phyloP scores from a whole-genome alignment of 2,888 invertebrate species.

The Anorthoa munda region DNA sequence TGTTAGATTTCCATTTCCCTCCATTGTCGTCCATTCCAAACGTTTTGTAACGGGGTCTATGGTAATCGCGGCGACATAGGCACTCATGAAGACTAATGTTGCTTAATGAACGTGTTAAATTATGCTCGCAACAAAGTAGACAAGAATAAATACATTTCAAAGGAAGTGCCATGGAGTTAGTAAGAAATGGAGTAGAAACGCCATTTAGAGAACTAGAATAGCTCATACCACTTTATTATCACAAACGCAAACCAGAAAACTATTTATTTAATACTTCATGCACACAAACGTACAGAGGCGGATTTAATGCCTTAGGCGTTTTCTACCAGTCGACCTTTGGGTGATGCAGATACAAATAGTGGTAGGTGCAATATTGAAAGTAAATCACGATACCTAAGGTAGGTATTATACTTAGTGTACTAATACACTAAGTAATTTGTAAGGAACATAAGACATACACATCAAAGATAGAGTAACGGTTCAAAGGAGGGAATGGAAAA shows the following conservation, averaged over 20 bases:
- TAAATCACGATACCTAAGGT: no score
- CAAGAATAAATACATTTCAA: constrained; percentile 61
- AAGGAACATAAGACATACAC: no score
- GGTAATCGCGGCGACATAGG: constrained; percentile 51
- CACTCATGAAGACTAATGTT: constrained; percentile 63
- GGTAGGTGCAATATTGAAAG: no score
- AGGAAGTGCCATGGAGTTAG: constrained; percentile 24
- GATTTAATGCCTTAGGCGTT: no score
- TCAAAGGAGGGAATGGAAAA: no score
- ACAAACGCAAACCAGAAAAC: background rate
- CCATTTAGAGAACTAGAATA: background rate
- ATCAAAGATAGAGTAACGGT: no score
- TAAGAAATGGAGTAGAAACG: constrained; percentile 15
- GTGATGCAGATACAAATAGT: no score
- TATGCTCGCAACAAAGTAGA: constrained; percentile 65
- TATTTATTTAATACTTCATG: no score
- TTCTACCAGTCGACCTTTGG: no score
- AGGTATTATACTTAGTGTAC: no score
- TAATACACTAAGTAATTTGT: no score
- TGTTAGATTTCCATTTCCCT: constrained; percentile 37
- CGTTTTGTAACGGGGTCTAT: constrained; percentile 55
- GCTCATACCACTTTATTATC: background rate
- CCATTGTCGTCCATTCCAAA: constrained; percentile 41
- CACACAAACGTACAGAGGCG: no score
- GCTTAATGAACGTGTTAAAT: constrained; percentile 67